Conservation (phyloP, 2,888 invertebrate species). For the Nymphalis c-album region DNA sequence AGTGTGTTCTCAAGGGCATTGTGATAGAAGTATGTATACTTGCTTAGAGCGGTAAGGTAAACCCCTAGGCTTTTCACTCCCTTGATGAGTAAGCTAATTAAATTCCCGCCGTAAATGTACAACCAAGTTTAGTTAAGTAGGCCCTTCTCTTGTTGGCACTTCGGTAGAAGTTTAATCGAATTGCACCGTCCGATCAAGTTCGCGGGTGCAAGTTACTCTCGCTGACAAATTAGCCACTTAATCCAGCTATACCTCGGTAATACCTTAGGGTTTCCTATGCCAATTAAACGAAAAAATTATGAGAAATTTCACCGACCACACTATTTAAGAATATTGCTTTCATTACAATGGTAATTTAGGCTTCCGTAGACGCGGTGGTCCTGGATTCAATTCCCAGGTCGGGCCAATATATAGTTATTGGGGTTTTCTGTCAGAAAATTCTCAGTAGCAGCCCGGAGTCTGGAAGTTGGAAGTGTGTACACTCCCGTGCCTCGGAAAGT, state of each 20-base stretch:
- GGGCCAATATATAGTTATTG: no score
- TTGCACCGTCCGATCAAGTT: constrained; percentile 68
- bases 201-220: constrained; percentile 59
- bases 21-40: constrained; percentile 12
- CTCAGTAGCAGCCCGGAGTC: no score
- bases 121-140: constrained; percentile 67
- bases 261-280: constrained; percentile 6
- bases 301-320: neutral
- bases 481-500: no score
- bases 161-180: constrained; percentile 77
- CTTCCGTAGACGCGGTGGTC: no score
- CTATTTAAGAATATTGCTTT: neutral
- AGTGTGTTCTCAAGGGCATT: constrained; percentile 38
- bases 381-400: no score
- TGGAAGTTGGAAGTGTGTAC: no score
- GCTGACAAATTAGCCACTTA: constrained; percentile 78
- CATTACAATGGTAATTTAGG: neutral
- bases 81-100: constrained; percentile 72
- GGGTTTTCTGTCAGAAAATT: no score
- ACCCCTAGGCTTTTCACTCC: constrained; percentile 40
- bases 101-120: constrained; percentile 70
- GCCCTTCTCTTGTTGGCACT: constrained; percentile 66
- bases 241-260: constrained; percentile 18
- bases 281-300: neutral
- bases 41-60: constrained; percentile 42